Evolutionary conservation across 1,140 invertebrate species (phyloP), one percentile per base, ranked within the genome.

Genomic region (Cherax destructor): DNA sequence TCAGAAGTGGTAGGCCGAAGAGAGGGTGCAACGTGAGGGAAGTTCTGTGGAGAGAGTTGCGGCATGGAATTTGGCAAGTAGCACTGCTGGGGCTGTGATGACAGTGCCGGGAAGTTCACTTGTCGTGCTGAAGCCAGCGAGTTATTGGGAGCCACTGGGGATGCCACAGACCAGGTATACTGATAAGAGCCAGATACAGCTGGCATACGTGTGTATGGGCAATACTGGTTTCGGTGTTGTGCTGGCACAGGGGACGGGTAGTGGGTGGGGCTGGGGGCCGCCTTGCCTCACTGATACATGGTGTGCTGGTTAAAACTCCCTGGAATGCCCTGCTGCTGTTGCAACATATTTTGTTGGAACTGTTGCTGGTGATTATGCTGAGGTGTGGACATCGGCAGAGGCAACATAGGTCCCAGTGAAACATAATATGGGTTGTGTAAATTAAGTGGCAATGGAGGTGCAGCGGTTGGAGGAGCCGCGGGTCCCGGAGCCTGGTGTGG

Each of bases 311-410:
- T 92, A 84, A 92, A 92, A 21, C 91, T 86, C 5, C 91, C 91
- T 61, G 86, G 91, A 84, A 88, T 88, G 18, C 86, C 86, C 49
- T 91, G 89, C 41, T 88, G 91, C 21, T 87, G 91, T 59, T 92
- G 91, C 81, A 88, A 72, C 86, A 92, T 87, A 84, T 92, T 92
- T 30, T 88, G 86, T 59, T 92, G 91, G 56, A 92, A 92, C 74
- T 92, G 91, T 49, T 92, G 91, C 50, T 92, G 91, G 61, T 87
- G 91, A 61, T 92, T 92, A 79, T 92, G 91, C 18, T 92, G 91
- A 18, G 91, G 91, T 13, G 91, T 88, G 41, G 91, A 88, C 91
- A 92, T 92, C 76, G 86, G 91, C 13, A 92, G 86, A 41, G 91
- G 91, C n/a, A 92, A 41, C 91, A 92, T 92, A 21, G 91, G 91